A percentile compares a stretch with the other conserved stretches of the same genome.
These are phyloP conservation scores for Alfaro cultratus DNA, from an alignment of 2,797 vertebrate genomes.

Conservation along the genomic window DNA sequence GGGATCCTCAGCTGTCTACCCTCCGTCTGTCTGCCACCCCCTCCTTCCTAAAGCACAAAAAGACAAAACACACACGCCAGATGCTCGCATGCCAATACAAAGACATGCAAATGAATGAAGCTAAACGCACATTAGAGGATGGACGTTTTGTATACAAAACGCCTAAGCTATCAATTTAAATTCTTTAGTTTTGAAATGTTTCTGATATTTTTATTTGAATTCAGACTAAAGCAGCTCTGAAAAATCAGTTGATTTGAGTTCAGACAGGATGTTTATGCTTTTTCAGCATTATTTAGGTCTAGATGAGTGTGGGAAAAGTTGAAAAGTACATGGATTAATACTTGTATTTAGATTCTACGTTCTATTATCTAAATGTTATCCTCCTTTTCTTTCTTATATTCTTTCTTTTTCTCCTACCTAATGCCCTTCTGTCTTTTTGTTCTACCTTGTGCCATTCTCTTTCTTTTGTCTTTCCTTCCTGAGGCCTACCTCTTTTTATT, in stretches of 20 bases:
- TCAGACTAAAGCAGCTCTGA: not conserved
- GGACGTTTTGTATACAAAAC: conserved; percentile 17
- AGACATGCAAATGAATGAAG: conserved; percentile 62
- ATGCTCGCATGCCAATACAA: conserved; percentile 70
- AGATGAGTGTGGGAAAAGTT: not conserved
- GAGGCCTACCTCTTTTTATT: not conserved
- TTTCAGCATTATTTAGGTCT: not conserved
- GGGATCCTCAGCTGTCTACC: conserved; percentile 56
- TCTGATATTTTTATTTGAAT: not conserved
- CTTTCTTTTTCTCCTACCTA: not conserved
- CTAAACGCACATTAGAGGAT: conserved; percentile 20
- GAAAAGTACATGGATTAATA: not conserved
- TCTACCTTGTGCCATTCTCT: not conserved
- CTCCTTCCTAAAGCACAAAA: conserved; percentile 32
- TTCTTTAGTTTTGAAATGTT: conserved; percentile 6
- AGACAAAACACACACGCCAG: conserved; percentile 71
- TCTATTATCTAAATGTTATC: not conserved
- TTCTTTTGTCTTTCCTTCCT: not conserved
- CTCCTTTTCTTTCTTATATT: not conserved
- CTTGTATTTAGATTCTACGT: not conserved
- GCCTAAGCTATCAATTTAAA: not conserved
- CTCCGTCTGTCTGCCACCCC: conserved; percentile 44
- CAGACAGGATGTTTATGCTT: not conserved
- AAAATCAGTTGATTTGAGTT: conserved; percentile 14
- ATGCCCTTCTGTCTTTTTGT: not conserved